Evolutionary conservation across 1,140 invertebrate genomes (phyloP).

Genomic region (Eriocheir sinensis): DNA sequence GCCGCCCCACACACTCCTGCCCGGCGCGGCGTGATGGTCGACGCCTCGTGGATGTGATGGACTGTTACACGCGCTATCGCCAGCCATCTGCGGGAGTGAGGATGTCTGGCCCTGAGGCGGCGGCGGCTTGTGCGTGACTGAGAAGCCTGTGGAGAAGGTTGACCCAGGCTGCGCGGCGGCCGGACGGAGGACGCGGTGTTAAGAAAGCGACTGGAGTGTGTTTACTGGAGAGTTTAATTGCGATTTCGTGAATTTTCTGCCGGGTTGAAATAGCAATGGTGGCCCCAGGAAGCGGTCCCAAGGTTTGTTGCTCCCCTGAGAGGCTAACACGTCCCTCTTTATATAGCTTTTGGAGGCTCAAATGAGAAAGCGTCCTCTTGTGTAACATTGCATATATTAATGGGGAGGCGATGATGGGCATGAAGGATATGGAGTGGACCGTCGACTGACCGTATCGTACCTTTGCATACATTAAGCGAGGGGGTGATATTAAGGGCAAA

Average conservation of each 20-base stretch:
- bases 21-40: neutral
- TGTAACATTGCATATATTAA: too few relatives aligned
- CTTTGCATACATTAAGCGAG: too few relatives aligned
- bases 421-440: too few relatives aligned
- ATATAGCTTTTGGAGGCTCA: too few relatives aligned
- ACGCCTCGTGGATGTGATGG: slow-evolving; percentile 32
- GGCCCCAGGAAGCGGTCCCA: neutral
- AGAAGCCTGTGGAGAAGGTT: neutral
- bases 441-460: too few relatives aligned
- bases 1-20: neutral
- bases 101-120: neutral
- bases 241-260: neutral
- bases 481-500: too few relatives aligned
- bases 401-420: too few relatives aligned
- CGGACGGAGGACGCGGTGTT: neutral
- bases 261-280: neutral
- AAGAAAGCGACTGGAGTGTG: neutral
- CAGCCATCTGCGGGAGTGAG: slow-evolving; percentile 23
- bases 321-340: too few relatives aligned
- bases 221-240: slow-evolving; percentile 3
- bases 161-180: neutral
- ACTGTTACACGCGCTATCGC: slow-evolving; percentile 46
- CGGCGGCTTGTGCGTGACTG: neutral
- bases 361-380: too few relatives aligned
- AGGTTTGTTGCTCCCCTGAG: neutral